These are phyloP conservation scores for Henicopernis longicauda DNA, from an alignment of 2,113 vertebrate genomes.

Conservation along the genomic window DNA sequence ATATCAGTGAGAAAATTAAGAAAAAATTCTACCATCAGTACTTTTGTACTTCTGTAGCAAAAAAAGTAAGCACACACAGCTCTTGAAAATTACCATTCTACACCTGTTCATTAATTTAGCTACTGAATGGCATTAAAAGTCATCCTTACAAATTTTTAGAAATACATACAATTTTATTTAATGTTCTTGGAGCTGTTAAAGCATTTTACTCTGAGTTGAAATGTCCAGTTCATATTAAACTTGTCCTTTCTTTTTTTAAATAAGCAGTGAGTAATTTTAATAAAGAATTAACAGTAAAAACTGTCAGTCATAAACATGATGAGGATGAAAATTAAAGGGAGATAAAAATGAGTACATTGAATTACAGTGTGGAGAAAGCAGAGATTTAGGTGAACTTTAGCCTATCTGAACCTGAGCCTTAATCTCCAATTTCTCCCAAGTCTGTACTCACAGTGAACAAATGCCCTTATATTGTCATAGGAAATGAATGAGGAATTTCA, in stretches of 20 bases:
- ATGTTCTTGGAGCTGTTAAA: background rate
- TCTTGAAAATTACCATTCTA: conserved; percentile 50
- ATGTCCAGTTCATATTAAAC: background rate
- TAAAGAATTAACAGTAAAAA: background rate
- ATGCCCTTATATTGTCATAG: background rate
- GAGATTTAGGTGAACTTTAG: background rate
- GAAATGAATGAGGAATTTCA: background rate
- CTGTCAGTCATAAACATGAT: background rate
- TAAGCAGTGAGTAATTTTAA: background rate
- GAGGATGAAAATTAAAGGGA: background rate
- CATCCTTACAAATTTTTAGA: background rate
- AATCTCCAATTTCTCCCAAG: background rate
- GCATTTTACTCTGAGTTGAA: background rate
- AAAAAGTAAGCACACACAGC: background rate
- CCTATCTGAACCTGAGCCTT: background rate
- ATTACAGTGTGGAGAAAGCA: background rate
- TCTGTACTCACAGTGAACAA: background rate
- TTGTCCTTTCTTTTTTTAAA: background rate
- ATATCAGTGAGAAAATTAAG: conserved; percentile 56
- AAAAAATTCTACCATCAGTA: background rate
- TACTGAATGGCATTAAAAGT: conserved; percentile 32
- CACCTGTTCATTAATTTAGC: conserved; percentile 66
- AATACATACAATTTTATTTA: background rate
- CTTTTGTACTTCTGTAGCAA: background rate
- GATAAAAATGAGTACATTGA: background rate